A percentile compares a stretch with the other conserved stretches of the same genome.
phyloP scores from a whole-genome alignment of 2,113 vertebrate species.

The Coptodon rendalli region DNA sequence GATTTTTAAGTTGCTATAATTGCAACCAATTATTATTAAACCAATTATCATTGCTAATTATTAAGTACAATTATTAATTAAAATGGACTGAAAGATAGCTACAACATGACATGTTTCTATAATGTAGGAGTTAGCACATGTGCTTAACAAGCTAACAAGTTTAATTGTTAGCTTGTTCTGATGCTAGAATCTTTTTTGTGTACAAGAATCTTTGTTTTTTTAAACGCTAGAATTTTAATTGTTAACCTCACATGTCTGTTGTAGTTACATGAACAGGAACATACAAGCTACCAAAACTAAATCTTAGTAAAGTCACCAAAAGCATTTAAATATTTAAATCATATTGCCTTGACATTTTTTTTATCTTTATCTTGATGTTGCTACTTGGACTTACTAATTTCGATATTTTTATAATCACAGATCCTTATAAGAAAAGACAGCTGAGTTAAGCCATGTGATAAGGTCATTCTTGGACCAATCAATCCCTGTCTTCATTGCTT shows the following conservation, averaged over 20 bases:
- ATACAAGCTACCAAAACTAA: background rate
- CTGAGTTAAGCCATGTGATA: background rate
- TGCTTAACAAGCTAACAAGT: background rate
- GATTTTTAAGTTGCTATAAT: background rate
- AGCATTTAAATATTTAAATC: background rate
- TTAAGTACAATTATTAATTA: background rate
- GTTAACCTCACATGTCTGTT: accelerated
- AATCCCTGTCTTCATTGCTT: background rate
- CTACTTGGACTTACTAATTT: background rate
- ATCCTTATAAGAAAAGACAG: background rate
- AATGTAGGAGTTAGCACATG: background rate
- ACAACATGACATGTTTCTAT: background rate
- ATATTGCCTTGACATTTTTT: background rate
- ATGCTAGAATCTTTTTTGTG: background rate
- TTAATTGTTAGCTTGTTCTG: background rate
- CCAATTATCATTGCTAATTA: background rate
- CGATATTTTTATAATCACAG: background rate
- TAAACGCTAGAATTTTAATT: background rate
- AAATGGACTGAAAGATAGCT: background rate
- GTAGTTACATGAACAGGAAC: background rate
- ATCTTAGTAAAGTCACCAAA: background rate
- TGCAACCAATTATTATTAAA: background rate
- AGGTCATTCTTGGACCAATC: background rate
- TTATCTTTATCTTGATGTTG: background rate
- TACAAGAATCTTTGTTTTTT: background rate